Conservation (phyloP, 2,797 vertebrate species). For the Botia almorhae region DNA sequence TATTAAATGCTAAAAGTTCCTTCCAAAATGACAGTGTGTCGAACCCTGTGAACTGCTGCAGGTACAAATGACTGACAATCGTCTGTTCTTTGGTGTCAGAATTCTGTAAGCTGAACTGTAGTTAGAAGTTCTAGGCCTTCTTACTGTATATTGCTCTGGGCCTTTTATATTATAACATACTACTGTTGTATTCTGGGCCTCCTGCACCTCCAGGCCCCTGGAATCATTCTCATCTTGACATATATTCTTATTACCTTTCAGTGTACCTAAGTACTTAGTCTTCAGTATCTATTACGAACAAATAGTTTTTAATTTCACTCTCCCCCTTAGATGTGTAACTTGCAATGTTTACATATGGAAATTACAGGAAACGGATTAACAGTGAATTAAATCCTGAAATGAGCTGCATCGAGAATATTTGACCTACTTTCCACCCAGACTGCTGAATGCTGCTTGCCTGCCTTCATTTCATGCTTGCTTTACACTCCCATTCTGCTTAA, state of each 20-base stretch:
- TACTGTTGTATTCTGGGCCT: too few relatives aligned
- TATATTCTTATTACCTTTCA: conserved; percentile 1
- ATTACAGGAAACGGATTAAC: conserved; percentile 35
- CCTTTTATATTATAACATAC: too few relatives aligned
- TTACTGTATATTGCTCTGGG: too few relatives aligned
- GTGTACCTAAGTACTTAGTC: conserved; percentile 2
- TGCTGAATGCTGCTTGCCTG: conserved; percentile 26
- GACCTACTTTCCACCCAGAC: conserved; percentile 42
- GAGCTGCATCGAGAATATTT: conserved; percentile 36
- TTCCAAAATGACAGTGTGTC: too few relatives aligned
- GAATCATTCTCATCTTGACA: neutral
- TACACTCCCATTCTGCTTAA: conserved; percentile 31
- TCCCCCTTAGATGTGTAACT: conserved; percentile 26
- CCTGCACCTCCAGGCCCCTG: neutral
- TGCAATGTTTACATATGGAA: conserved; percentile 13
- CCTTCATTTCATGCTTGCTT: conserved; percentile 57
- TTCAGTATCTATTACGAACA: conserved; percentile 47
- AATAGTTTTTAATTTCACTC: conserved; percentile 36
- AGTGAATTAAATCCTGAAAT: conserved; percentile 42
- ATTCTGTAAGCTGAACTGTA: too few relatives aligned
- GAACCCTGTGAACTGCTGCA: neutral
- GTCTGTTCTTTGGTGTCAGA: too few relatives aligned
- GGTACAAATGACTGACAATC: neutral
- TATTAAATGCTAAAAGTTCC: too few relatives aligned
- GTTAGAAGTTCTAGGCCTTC: too few relatives aligned